These are phyloP conservation scores for Melanostigma gelatinosum DNA, from an alignment of 2,113 vertebrate species.

Conservation along the genomic window DNA sequence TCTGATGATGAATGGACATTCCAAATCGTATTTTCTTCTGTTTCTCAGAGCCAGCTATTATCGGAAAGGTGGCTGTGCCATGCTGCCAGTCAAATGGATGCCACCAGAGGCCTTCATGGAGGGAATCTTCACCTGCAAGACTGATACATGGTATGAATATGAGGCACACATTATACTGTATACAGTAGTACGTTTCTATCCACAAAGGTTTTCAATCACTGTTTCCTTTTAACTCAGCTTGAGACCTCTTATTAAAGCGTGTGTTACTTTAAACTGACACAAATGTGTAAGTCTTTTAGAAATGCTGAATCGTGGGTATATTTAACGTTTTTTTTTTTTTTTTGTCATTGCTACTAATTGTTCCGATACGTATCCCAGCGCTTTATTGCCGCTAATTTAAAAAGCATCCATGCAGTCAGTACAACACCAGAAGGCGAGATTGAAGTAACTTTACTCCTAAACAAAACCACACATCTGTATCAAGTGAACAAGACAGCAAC, in stretches of 20 bases:
- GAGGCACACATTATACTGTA: background rate
- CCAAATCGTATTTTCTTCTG: slow-evolving; percentile 1
- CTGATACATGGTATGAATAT: slow-evolving; percentile 89
- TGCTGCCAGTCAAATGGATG: slow-evolving; percentile 96
- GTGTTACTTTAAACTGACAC: background rate
- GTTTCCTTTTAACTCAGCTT: background rate
- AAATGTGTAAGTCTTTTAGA: background rate
- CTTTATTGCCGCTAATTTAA: slow-evolving; percentile 4
- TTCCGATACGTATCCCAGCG: background rate
- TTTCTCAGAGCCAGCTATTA: slow-evolving; percentile 91
- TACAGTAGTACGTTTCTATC: background rate
- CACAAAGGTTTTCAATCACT: background rate
- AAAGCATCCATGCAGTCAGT: background rate
- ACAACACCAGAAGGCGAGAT: background rate
- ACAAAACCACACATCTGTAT: background rate
- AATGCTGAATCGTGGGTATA: background rate
- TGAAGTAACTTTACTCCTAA: background rate
- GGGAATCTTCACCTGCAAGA: slow-evolving; percentile 95
- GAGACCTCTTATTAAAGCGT: background rate
- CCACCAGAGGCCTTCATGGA: slow-evolving; percentile 94
- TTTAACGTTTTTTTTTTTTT: background rate
- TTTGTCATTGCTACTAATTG: background rate
- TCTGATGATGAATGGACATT: slow-evolving; percentile 23
- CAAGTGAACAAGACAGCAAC: slow-evolving; percentile 5
- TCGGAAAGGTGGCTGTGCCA: slow-evolving; percentile 89